phyloP scores from a whole-genome alignment of 2,113 vertebrate species.

The Ochotona princeps region DNA sequence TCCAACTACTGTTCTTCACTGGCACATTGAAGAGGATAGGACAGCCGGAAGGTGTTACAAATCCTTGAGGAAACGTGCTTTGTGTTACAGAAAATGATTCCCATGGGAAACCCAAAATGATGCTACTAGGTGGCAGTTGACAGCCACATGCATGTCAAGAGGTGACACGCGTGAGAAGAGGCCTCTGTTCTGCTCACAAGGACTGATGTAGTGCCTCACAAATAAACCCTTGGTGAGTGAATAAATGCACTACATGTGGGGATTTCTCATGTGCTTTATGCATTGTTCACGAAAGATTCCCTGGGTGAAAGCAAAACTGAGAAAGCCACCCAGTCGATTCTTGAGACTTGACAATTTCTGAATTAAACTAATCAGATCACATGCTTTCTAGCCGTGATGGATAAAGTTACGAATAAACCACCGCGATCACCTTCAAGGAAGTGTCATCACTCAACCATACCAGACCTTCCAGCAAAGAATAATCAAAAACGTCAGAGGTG shows the following conservation, averaged over 20 bases:
- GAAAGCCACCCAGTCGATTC: neutral
- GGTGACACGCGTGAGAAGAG: neutral
- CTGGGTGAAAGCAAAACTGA: neutral
- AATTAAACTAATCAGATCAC: neutral
- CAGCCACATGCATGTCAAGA: neutral
- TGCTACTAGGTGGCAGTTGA: fast-evolving
- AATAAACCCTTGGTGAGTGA: neutral
- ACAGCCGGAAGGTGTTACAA: too few relatives aligned
- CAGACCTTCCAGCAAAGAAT: neutral
- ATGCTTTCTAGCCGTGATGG: neutral
- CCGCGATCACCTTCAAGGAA: neutral
- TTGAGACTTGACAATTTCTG: neutral
- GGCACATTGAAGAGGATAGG: neutral
- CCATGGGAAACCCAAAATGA: neutral
- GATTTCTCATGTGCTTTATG: neutral
- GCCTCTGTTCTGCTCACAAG: neutral
- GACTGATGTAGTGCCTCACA: neutral
- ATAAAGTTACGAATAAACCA: neutral
- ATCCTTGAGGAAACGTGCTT: neutral
- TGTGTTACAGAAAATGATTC: neutral
- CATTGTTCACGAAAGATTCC: neutral
- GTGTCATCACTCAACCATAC: neutral
- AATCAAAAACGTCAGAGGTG: fast-evolving
- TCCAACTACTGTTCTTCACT: neutral
- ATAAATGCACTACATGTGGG: too few relatives aligned